These are phyloP conservation scores for Scatophagus argus DNA, from an alignment of 2,113 vertebrate genomes.

Conservation along the genomic window DNA sequence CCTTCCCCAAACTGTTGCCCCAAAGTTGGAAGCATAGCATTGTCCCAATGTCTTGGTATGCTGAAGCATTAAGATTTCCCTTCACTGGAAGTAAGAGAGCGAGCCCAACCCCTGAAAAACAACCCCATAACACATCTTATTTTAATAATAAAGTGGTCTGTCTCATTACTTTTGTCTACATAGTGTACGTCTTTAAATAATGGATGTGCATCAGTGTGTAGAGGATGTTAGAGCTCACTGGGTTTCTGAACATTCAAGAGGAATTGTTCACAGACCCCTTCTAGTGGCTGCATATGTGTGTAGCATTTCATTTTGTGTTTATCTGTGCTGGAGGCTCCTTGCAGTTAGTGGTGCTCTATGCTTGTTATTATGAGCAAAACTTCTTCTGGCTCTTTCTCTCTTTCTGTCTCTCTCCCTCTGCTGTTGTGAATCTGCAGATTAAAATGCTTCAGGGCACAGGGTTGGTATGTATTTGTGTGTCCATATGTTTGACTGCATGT, in stretches of 20 bases:
- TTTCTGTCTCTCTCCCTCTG: background rate
- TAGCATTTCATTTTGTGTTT: conserved; percentile 56
- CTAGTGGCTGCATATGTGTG: conserved; percentile 38
- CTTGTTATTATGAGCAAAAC: conserved; percentile 68
- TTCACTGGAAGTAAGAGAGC: too few species aligned
- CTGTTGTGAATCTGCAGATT: conserved; percentile 60
- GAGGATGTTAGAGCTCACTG: conserved; percentile 19
- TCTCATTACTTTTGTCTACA: too few species aligned
- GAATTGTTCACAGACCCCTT: conserved; percentile 41
- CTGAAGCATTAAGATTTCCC: too few species aligned
- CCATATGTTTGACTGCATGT: conserved; percentile 38
- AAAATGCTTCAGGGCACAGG: conserved; percentile 53
- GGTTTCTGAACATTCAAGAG: conserved; percentile 16
- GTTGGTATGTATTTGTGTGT: conserved; percentile 28
- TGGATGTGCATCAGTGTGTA: background rate
- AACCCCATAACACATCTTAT: too few species aligned
- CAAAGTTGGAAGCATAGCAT: too few species aligned
- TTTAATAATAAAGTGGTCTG: too few species aligned
- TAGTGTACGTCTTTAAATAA: background rate
- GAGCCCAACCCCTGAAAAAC: too few species aligned
- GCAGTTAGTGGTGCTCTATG: conserved; percentile 60
- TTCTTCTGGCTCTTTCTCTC: conserved; percentile 57
- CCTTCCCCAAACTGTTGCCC: too few species aligned
- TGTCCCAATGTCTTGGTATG: too few species aligned
- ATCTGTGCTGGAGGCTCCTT: conserved; percentile 59